These are phyloP conservation scores for Trachelus tabidus DNA, from an alignment of 2,888 invertebrate genomes.

Conservation along the genomic window DNA sequence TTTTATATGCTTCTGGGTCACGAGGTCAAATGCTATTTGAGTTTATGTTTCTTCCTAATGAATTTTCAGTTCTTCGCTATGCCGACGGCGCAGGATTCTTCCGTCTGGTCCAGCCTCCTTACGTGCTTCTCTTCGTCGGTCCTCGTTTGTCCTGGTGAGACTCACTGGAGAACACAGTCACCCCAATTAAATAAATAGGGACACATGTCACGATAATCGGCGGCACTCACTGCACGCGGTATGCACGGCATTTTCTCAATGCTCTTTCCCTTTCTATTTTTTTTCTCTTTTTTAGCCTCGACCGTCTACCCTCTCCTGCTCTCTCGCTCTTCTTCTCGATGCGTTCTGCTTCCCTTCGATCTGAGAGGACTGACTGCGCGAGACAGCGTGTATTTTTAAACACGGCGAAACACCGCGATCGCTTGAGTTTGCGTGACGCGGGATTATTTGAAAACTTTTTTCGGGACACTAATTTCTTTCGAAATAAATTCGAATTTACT, in stretches of 20 bases:
- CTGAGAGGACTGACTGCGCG: neutral
- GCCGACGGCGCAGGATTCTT: neutral
- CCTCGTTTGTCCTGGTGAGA: neutral
- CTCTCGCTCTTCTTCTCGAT: neutral
- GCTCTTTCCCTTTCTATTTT: neutral
- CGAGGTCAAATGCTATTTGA: neutral
- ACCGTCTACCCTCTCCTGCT: neutral
- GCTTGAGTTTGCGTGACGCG: neutral
- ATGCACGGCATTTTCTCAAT: neutral
- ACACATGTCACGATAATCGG: constrained; percentile 1
- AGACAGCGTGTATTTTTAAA: neutral
- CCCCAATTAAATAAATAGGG: neutral
- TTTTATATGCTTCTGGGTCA: neutral
- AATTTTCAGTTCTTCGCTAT: neutral
- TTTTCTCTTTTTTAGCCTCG: neutral
- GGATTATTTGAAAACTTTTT: neutral
- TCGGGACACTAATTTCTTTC: neutral
- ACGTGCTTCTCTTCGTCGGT: neutral
- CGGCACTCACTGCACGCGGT: neutral
- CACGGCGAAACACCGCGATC: neutral
- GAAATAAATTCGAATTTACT: neutral
- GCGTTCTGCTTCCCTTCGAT: neutral
- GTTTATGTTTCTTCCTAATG: neutral
- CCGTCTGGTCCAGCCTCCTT: neutral
- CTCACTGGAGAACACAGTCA: neutral